phyloP scores from a whole-genome alignment of 2,797 vertebrate genomes.

The Falco berigora region DNA sequence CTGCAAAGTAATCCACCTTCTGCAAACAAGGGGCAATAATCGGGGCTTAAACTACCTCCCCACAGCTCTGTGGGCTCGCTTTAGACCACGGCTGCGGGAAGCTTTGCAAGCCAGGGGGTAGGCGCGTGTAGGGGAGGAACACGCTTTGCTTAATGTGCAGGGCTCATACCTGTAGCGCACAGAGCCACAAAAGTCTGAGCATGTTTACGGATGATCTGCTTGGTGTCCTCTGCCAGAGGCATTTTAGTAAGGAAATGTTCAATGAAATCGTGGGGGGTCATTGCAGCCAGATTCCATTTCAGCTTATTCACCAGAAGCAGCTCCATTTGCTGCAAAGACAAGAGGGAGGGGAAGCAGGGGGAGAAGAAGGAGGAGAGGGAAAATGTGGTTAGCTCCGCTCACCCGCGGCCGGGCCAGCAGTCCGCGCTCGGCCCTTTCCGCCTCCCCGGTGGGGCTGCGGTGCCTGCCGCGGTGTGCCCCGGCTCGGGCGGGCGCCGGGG shows the following conservation, averaged over 20 bases:
- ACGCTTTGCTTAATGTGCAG: conserved; percentile 56
- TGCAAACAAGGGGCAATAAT: conserved; percentile 54
- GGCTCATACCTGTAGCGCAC: conserved; percentile 92
- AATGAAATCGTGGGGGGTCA: conserved; percentile 96
- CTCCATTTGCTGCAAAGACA: conserved; percentile 89
- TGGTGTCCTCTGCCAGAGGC: conserved; percentile 86
- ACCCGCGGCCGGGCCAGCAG: neutral
- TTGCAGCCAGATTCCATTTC: conserved; percentile 97
- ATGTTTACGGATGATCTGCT: conserved; percentile 95
- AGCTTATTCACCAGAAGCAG: conserved; percentile 94
- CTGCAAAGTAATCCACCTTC: conserved; percentile 62
- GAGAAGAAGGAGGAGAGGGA: neutral
- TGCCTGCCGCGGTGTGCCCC: neutral
- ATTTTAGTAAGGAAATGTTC: conserved; percentile 98
- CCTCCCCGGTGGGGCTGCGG: neutral
- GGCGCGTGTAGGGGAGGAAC: conserved; percentile 29
- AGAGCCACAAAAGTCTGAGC: conserved; percentile 97
- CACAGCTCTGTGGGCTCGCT: conserved; percentile 13
- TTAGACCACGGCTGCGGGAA: neutral
- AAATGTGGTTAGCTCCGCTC: conserved; percentile 5
- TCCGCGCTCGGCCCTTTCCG: neutral
- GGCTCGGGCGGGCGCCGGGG: neutral
- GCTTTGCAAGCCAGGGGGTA: conserved; percentile 21
- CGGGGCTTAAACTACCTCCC: conserved; percentile 41
- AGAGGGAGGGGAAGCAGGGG: neutral